Conservation (phyloP, 2,888 invertebrate genomes). For the Brachypalpus laphriformis region DNA sequence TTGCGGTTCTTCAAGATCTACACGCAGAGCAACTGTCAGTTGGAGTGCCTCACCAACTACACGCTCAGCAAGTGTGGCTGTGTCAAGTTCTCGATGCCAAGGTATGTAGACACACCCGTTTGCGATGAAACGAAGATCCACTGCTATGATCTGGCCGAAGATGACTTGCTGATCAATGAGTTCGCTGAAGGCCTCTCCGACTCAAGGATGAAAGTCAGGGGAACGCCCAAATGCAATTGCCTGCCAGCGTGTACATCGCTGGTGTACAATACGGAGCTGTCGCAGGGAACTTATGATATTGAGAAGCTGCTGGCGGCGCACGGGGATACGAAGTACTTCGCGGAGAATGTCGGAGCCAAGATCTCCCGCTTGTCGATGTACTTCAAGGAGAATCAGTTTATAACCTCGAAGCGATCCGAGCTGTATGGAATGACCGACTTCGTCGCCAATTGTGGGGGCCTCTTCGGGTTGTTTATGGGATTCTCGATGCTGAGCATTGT, state of each 20-base stretch:
- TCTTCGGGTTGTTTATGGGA: conserved; percentile 84
- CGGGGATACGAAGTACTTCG: conserved; percentile 77
- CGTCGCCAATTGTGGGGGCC: conserved; percentile 87
- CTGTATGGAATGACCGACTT: conserved; percentile 88
- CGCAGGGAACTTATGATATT: conserved; percentile 80
- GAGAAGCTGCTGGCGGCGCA: conserved; percentile 78
- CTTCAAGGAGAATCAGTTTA: conserved; percentile 89
- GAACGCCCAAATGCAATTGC: conserved; percentile 79
- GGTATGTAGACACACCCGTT: conserved; percentile 79
- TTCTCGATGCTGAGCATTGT: conserved; percentile 82
- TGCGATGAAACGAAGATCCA: conserved; percentile 81
- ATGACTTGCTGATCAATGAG: conserved; percentile 78
- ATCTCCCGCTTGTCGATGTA: conserved; percentile 87
- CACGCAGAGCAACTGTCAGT: conserved; percentile 88
- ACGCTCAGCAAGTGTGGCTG: conserved; percentile 87
- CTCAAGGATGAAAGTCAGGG: conserved; percentile 65
- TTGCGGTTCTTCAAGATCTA: conserved; percentile 87
- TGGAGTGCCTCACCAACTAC: conserved; percentile 88
- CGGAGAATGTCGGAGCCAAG: conserved; percentile 82
- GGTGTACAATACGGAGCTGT: conserved; percentile 80
- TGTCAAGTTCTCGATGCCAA: conserved; percentile 88
- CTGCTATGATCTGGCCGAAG: conserved; percentile 81
- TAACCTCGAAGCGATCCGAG: conserved; percentile 87
- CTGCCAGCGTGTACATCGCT: conserved; percentile 81
- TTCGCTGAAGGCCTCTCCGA: conserved; percentile 78